phyloP scores from a whole-genome alignment of 2,113 vertebrate genomes.

The Pterocles orientalis region DNA sequence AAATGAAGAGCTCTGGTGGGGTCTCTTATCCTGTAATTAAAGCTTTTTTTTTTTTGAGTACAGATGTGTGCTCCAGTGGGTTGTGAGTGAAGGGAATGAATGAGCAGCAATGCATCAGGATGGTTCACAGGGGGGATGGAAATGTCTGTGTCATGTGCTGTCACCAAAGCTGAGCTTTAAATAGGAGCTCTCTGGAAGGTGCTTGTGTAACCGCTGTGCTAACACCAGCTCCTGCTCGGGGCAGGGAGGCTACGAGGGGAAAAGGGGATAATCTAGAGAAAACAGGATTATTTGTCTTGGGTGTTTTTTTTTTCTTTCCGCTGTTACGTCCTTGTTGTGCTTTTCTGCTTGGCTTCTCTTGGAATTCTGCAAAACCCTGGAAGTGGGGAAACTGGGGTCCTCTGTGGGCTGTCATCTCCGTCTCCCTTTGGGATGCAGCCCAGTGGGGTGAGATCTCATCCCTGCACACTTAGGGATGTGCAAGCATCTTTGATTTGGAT shows the following conservation, averaged over 20 bases:
- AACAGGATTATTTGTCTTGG: background rate
- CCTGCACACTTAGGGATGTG: fast-evolving
- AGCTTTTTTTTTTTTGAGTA: background rate
- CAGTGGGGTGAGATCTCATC: fast-evolving
- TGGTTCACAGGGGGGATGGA: background rate
- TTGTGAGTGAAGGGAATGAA: background rate
- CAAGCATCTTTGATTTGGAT: background rate
- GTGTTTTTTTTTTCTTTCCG: background rate
- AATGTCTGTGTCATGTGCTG: conserved; percentile 38
- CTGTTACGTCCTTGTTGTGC: fast-evolving
- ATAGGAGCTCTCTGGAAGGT: conserved; percentile 36
- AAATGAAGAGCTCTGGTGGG: conserved; percentile 31
- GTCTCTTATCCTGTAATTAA: conserved; percentile 36
- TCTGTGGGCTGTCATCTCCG: background rate
- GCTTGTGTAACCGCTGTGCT: conserved; percentile 5
- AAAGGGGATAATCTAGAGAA: background rate
- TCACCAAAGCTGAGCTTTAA: conserved; percentile 52
- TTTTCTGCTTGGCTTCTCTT: background rate
- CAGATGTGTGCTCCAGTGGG: background rate
- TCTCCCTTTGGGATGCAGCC: background rate
- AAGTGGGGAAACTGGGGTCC: fast-evolving
- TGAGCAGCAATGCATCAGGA: conserved; percentile 25
- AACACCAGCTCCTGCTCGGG: background rate
- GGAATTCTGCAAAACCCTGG: too few species aligned
- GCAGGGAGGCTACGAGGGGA: background rate